A percentile compares a stretch with the other conserved stretches of the same genome.
Evolutionary conservation across 2,113 vertebrate species (phyloP).

Genomic region (Himantopus leucocephalus): DNA sequence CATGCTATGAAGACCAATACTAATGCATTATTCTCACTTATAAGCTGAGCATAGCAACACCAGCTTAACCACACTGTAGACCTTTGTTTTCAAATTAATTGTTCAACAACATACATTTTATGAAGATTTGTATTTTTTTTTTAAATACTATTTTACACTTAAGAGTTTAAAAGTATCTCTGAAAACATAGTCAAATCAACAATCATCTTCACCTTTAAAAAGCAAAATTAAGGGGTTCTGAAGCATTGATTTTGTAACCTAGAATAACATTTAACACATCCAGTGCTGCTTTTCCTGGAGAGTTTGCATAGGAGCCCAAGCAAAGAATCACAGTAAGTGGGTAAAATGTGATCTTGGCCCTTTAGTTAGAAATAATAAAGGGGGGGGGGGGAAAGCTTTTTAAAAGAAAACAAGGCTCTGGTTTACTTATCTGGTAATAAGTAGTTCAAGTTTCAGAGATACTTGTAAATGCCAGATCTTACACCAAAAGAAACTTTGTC

Average conservation of each 20-base stretch:
- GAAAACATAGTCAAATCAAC: background rate
- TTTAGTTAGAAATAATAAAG: background rate
- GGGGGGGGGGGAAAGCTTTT: background rate
- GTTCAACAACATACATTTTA: background rate
- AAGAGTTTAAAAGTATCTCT: background rate
- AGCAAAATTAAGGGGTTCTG: background rate
- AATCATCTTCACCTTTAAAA: background rate
- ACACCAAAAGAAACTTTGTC: background rate
- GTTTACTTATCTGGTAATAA: background rate
- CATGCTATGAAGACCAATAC: background rate
- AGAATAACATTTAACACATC: background rate
- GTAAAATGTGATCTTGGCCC: background rate
- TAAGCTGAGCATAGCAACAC: background rate
- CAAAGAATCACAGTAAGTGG: background rate
- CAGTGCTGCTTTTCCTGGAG: background rate
- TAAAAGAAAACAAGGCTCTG: background rate
- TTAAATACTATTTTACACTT: background rate
- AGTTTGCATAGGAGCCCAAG: background rate
- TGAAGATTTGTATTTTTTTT: background rate
- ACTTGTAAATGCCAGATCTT: background rate
- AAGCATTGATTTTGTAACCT: background rate
- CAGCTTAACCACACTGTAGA: background rate
- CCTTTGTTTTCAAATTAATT: background rate
- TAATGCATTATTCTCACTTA: slow-evolving; percentile 48
- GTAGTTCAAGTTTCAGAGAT: background rate